Base-by-base conservation (phyloP, 2,113 vertebrate genomes). In the Ramphastos sulfuratus region DNA sequence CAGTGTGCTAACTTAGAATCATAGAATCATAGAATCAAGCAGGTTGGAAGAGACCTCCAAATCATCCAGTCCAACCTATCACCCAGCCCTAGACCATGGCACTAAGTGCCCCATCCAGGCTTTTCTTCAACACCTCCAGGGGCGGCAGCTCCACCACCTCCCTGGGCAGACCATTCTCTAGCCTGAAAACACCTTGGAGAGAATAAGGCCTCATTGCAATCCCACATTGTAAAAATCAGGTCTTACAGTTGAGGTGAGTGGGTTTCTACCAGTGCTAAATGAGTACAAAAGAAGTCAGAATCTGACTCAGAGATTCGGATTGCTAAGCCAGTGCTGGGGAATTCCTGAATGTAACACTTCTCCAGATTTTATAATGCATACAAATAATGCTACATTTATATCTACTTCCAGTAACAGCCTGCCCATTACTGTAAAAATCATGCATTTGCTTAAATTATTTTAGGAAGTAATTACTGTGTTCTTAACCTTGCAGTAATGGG, bases 241-340 rank as follows among this genome's bases (percentile, higher is more conserved):
- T 19, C 6, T 73, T 92, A 84, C 66, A 76, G 28, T 59, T 84
- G 64, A 69, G 83, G 31, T 77, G 82, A 74, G 19, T 85, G 7
- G 4, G 75, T 87, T 87, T 92, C 74, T 82, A 13, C 15, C 63
- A 54, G 60, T 52, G 18, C 30, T 75, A 37, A 72, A 39, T 75
- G 63, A 94, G 46, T 70, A 70, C 16, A 82, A 92, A 90, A 76
- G 78, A 89, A 90, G 7, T 87, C 42, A 85, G 74, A 93, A 70
- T 92, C 87, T 94, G 89, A 89, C 72, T 93, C 78, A 96, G 81
- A 87, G 42, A 55, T 85, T 82, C 67, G 91, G 67, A 50, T 33
- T 77, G 72, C 37, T 64, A 69, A 76, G 71, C 71, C 42, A 31
- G 23, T 73, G 18, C 8, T 74, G 91, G 91, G 89, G 79, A 94